A percentile compares a stretch with the other conserved stretches of the same genome.
Evolutionary conservation across 2,113 vertebrate species (phyloP).

Genomic region (Notiomystis cincta): DNA sequence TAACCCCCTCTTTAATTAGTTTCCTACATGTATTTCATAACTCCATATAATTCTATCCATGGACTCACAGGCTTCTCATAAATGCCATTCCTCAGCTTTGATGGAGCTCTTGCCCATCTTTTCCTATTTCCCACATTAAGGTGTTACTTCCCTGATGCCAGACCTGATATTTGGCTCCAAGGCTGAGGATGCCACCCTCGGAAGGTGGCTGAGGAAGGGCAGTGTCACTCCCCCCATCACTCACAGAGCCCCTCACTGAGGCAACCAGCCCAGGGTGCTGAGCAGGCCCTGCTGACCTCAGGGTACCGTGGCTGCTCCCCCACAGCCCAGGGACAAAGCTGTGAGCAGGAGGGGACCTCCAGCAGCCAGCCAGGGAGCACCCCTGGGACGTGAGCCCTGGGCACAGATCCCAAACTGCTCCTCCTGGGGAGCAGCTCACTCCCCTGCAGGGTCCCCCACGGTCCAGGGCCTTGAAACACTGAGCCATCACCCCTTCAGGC

Average conservation of each 20-base stretch:
- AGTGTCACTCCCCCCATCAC: background rate
- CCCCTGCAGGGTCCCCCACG: rapidly evolving
- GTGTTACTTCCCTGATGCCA: background rate
- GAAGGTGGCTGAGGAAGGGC: background rate
- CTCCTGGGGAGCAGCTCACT: background rate
- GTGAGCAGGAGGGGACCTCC: background rate
- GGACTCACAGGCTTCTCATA: background rate
- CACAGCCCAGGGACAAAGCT: background rate
- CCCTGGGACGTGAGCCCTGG: rapidly evolving
- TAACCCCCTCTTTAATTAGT: slow-evolving; percentile 40
- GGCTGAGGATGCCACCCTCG: background rate
- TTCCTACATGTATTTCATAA: background rate
- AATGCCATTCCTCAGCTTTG: background rate
- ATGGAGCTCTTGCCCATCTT: background rate
- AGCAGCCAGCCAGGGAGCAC: background rate
- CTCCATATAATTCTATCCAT: background rate
- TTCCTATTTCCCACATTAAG: background rate
- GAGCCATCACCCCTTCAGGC: background rate
- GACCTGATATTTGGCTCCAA: rapidly evolving
- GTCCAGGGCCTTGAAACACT: rapidly evolving
- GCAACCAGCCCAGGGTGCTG: rapidly evolving
- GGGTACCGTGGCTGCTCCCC: background rate
- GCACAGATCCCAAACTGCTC: background rate
- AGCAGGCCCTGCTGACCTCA: background rate
- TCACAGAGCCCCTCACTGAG: background rate